Conservation (phyloP, 2,797 vertebrate genomes). For the Pantherophis alleghaniensis region DNA sequence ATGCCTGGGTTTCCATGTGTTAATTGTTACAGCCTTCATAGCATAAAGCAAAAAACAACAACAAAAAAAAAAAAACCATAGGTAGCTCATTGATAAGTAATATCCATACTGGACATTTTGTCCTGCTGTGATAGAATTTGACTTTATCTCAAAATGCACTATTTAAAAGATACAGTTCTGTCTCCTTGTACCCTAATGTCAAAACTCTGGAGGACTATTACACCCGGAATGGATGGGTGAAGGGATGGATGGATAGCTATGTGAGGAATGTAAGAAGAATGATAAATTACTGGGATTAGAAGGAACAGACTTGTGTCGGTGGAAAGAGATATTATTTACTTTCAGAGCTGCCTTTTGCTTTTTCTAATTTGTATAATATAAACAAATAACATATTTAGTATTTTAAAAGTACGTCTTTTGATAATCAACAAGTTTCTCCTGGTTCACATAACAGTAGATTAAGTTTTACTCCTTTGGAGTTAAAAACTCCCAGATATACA, state of each 20-base stretch:
- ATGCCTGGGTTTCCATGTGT: slow-evolving; percentile 62
- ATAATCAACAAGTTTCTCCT: neutral
- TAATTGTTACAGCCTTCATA: slow-evolving; percentile 59
- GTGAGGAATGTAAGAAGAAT: neutral
- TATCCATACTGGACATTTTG: slow-evolving; percentile 57
- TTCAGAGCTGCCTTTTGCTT: neutral
- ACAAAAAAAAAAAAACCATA: slow-evolving; percentile 60
- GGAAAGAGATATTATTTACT: neutral
- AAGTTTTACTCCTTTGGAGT: neutral
- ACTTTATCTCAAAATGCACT: slow-evolving; percentile 50
- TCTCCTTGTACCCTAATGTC: slow-evolving; percentile 51
- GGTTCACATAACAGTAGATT: neutral
- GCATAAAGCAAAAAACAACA: slow-evolving; percentile 52
- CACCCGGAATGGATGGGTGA: neutral
- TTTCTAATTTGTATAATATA: neutral
- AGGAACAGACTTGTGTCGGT: neutral
- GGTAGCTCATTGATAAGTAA: slow-evolving; percentile 54
- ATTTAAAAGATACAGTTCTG: slow-evolving; percentile 58
- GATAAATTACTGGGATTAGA: neutral
- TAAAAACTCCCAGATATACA: neutral
- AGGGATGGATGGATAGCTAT: neutral
- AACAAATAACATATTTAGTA: neutral
- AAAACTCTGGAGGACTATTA: slow-evolving; percentile 43
- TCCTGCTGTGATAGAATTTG: slow-evolving; percentile 39
- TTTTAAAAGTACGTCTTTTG: neutral